Percentiles rank a stretch among this genome's conserved stretches.
Evolutionary conservation across 2,797 vertebrate species (phyloP).

Genomic region (Sebastes minor): DNA sequence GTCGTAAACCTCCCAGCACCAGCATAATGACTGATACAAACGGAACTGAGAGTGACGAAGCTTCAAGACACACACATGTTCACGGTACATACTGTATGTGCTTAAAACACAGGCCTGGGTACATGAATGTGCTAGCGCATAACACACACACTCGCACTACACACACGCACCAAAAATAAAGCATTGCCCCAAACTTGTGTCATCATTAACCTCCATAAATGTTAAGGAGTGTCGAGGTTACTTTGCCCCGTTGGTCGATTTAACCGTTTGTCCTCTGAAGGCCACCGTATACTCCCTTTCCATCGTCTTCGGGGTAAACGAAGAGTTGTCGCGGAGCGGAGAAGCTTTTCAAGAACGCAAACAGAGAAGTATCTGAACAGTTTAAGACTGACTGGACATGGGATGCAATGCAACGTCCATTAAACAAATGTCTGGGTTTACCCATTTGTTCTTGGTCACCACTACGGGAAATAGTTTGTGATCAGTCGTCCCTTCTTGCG

Average conservation of each 20-base stretch:
- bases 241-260: slow-evolving; percentile 24
- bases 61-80: slow-evolving; percentile 21
- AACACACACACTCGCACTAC: not conserved
- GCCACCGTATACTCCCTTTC: slow-evolving; percentile 1
- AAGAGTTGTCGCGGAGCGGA: not conserved
- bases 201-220: slow-evolving; percentile 35
- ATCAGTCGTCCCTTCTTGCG: not conserved
- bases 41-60: slow-evolving; percentile 34
- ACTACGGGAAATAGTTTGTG: not conserved
- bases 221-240: slow-evolving; percentile 39
- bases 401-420: not conserved
- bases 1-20: slow-evolving; percentile 33
- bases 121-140: slow-evolving; percentile 3
- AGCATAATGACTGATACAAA: slow-evolving; percentile 40
- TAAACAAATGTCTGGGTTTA: not conserved
- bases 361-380: not conserved
- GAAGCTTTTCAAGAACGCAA: not conserved
- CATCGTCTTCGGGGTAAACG: not conserved
- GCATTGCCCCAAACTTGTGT: slow-evolving; percentile 40
- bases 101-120: slow-evolving; percentile 27
- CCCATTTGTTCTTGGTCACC: not conserved
- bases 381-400: not conserved
- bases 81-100: slow-evolving; percentile 16
- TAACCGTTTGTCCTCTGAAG: slow-evolving; percentile 16
- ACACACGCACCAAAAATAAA: slow-evolving; percentile 36